Base-by-base conservation (phyloP, 2,888 invertebrate species). In the Oligia fasciuncula region DNA sequence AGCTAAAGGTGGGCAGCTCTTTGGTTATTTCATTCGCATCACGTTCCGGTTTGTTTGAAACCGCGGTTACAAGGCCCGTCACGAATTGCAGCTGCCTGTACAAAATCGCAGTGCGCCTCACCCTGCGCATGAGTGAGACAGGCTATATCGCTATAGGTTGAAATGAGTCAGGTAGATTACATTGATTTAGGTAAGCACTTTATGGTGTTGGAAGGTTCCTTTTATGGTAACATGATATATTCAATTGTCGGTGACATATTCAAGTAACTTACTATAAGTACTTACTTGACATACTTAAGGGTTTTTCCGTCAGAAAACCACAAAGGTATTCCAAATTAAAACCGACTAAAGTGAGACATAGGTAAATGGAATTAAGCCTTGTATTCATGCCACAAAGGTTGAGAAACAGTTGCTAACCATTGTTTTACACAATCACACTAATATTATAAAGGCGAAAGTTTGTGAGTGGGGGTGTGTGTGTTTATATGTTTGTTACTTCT, bases 51-150 rank as follows among this genome's bases (percentile, higher is more conserved):
- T 60, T 29, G 43, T 67, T 51, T n/a, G 57, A 40, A 81, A 74
- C 82, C 43, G 1, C 40, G 11, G 74, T 79, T 6, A 23, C 13
- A 40, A 79, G 81, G 81, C 54, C 54, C 13, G 14, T 49, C 54
- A 73, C 40, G 62, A 63, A 13, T 35, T 13, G 43, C 17, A 29
- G 17, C 19, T 17, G 14, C 4, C 9, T 29, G 6, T 29, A 69
- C 9, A 11, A 79, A 65, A 65, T 40, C 49, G 23, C 19, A n/a
- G 74, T 60, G 66, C 14, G 49, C 75, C 81, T 79, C 81, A 29
- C 29, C 54, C 40, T 17, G 46, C 29, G 65, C 23, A 11, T 46
- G 63, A 65, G 54, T 17, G 73, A 49, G 81, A 57, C n/a, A 72
- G 57, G n/a, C n/a, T n/a, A 29, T 35, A 19, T 13, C 5, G n/a